Evolutionary conservation across 2,797 vertebrate genomes (phyloP), one percentile per base, ranked within the genome.

Genomic region (Leuciscus waleckii): DNA sequence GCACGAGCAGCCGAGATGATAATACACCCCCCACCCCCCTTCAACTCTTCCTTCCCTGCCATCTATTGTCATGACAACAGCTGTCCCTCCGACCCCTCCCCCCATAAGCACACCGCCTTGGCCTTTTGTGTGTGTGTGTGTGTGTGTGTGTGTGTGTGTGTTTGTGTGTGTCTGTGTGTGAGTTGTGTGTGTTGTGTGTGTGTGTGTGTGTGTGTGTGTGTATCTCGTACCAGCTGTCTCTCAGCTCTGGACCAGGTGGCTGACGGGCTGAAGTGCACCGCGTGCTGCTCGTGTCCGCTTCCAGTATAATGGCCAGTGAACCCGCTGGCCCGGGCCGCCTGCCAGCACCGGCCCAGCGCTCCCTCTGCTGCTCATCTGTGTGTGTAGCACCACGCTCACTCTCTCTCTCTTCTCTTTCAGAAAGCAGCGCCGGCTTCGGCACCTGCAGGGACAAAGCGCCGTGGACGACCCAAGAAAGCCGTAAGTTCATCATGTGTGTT

Each of bases 381-480:
- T 29, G 2, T 58, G 29, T 35, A 23, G 46, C 46, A 10, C 37
- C 3, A 1, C 21, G 26, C 26, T 17, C 65, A 79, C 82, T 87
- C 88, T 86, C 56, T 49, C 46, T 16, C 14, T 46, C 76, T 68
- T 88, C 85, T 90, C 69, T 67, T 70, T 58, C 92, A 99, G 97
- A 98, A 97, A 95, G 93, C 95, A 41, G 89, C 96, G 87, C 94
- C 96, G 85, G 94, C 93, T 26, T 87, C 94, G 14, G 89, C 95
- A 71, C 89, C 97, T 91, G 94, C 95, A 92, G 97, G 95, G 85
- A 96, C 90, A 61, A 98, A 98, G 92, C 96, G 97, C 86, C 95
- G 98, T 92, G 98, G 97, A 93, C 95, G 98, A 94, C 98, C 98
- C 88, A 99, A 97, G 96, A 99, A 98, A 93, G 93, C 95, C 93